Conservation (phyloP, 2,888 invertebrate genomes). For the Caenorhabditis imperialis region DNA sequence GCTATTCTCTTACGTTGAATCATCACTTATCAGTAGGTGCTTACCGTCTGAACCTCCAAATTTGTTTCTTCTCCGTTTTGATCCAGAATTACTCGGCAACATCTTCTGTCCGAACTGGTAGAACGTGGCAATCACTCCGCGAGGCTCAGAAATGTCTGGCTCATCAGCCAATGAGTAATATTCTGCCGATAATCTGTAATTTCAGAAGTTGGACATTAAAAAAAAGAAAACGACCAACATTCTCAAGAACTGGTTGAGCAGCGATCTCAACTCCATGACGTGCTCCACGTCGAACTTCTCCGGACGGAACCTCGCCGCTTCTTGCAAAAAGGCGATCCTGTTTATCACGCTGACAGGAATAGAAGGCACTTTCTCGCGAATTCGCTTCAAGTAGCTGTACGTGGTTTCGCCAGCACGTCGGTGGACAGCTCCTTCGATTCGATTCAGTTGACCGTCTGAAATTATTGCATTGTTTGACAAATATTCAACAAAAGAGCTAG, state of each 20-base stretch:
- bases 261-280: constrained; percentile 61
- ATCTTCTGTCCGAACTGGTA: constrained; percentile 56
- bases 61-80: constrained; percentile 56
- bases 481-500: neutral
- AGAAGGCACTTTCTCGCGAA: constrained; percentile 56
- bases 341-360: constrained; percentile 58
- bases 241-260: constrained; percentile 60
- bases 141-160: constrained; percentile 37
- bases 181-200: constrained; percentile 43
- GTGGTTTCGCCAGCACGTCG: constrained; percentile 71
- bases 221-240: constrained; percentile 48
- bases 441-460: constrained; percentile 65
- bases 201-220: too few species aligned
- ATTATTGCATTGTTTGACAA: neutral
- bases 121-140: constrained; percentile 49
- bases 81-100: constrained; percentile 45
- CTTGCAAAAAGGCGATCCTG: constrained; percentile 65
- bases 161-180: constrained; percentile 48
- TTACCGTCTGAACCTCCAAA: constrained; percentile 66
- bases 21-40: constrained; percentile 1
- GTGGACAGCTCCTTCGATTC: constrained; percentile 64
- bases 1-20: too few species aligned
- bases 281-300: constrained; percentile 63
- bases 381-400: constrained; percentile 63
- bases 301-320: constrained; percentile 58